These are phyloP conservation scores for Pollimyrus isidori DNA, from an alignment of 2,113 vertebrate species.

Conservation along the genomic window DNA sequence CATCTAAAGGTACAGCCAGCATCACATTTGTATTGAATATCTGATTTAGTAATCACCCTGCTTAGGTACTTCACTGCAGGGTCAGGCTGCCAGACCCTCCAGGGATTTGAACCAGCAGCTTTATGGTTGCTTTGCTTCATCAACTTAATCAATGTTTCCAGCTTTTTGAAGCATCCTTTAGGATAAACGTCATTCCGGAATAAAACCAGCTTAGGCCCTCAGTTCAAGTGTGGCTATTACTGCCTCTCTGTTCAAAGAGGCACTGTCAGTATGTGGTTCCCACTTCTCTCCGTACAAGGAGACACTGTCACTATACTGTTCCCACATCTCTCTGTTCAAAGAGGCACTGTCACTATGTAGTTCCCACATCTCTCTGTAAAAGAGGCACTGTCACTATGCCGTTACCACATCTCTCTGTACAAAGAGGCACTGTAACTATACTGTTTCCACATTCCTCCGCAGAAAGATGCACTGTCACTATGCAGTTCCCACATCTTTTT, in stretches of 20 bases:
- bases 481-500: not conserved
- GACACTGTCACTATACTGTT: accelerated
- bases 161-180: not conserved
- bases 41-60: not conserved
- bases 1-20: not conserved
- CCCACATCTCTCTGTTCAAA: not conserved
- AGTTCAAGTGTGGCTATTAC: not conserved
- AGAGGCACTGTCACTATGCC: not conserved
- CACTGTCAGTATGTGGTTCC: not conserved
- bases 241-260: not conserved
- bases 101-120: not conserved
- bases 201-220: not conserved
- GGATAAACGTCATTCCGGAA: not conserved
- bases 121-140: not conserved
- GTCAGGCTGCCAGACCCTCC: not conserved
- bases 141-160: not conserved
- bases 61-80: not conserved
- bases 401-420: not conserved
- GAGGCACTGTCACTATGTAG: not conserved
- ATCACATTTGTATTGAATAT: not conserved
- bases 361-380: not conserved
- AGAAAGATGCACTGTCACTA: too few relatives aligned
- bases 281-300: not conserved
- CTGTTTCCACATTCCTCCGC: not conserved
- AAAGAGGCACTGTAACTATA: not conserved